These are phyloP conservation scores for Volucella bombylans DNA, from an alignment of 2,888 invertebrate species.

Conservation along the genomic window DNA sequence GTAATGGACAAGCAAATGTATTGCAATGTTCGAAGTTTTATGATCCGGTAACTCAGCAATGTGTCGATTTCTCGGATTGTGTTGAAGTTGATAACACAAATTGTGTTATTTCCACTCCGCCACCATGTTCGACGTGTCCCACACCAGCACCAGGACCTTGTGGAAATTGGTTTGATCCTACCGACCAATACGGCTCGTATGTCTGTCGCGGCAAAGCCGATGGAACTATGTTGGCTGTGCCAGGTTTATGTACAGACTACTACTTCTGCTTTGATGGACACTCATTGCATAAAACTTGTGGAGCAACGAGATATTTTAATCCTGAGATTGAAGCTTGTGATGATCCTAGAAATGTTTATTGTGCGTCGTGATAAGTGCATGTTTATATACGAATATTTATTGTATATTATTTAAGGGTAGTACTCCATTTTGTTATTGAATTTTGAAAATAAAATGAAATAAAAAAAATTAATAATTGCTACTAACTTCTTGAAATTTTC, in stretches of 20 bases:
- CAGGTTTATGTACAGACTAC: conserved; percentile 78
- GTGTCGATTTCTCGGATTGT: conserved; percentile 78
- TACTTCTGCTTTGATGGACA: conserved; percentile 77
- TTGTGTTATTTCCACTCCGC: conserved; percentile 51
- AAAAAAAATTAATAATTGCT: neutral
- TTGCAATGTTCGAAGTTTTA: conserved; percentile 75
- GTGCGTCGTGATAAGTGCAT: neutral
- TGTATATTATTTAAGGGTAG: neutral
- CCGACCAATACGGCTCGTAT: conserved; percentile 76
- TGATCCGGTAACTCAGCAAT: conserved; percentile 75
- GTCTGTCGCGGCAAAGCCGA: conserved; percentile 76
- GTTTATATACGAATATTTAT: neutral
- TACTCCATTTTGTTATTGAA: neutral
- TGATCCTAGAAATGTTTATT: conserved; percentile 1
- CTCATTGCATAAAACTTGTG: conserved; percentile 75
- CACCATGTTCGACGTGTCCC: conserved; percentile 31
- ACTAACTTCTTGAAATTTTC: neutral
- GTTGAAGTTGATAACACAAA: conserved; percentile 72
- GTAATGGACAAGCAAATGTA: conserved; percentile 73
- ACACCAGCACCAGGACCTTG: conserved; percentile 47
- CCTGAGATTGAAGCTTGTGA: conserved; percentile 29
- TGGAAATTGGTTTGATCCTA: conserved; percentile 65
- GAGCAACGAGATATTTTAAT: conserved; percentile 32
- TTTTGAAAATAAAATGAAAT: too few species aligned
- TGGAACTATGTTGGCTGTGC: conserved; percentile 78